Percentiles rank a stretch among this genome's conserved stretches.
phyloP scores from a whole-genome alignment of 2,888 invertebrate genomes.

The Agonopterix alstromeriana region DNA sequence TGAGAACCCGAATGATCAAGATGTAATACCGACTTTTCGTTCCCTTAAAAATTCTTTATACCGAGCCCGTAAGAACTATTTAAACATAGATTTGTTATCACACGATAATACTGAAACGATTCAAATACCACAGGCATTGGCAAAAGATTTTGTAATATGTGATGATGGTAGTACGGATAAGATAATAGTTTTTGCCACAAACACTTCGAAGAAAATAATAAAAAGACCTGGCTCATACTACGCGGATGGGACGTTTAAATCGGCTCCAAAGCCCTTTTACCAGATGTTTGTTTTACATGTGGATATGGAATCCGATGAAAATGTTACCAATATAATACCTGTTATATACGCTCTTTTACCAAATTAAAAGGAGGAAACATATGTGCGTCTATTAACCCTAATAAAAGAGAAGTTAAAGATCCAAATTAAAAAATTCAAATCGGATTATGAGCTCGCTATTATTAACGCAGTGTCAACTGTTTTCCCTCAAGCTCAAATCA shows the following conservation, averaged over 20 bases:
- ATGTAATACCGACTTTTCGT: not conserved
- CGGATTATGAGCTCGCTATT: constrained; percentile 7
- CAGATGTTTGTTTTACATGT: constrained; percentile 5
- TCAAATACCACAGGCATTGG: constrained; percentile 1
- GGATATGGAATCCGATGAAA: constrained; percentile 2
- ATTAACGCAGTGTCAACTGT: constrained; percentile 3
- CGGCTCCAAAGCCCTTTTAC: not conserved
- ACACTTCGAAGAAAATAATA: not conserved
- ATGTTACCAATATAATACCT: not conserved
- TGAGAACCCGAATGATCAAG: not conserved
- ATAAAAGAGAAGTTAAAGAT: constrained; percentile 4
- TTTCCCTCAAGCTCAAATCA: constrained; percentile 5
- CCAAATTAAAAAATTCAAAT: constrained; percentile 6
- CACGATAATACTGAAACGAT: not conserved
- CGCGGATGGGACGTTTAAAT: not conserved
- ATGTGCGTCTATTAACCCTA: constrained; percentile 4
- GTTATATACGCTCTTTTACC: constrained; percentile 5
- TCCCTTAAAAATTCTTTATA: not conserved
- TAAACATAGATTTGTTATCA: not conserved
- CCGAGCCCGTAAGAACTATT: not conserved
- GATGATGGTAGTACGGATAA: constrained; percentile 1
- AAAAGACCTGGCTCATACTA: not conserved
- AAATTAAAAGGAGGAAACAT: constrained; percentile 4
- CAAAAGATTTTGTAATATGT: constrained; percentile 2
- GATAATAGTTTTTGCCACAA: not conserved